phyloP scores from a whole-genome alignment of 1,140 invertebrate genomes.

The Drosophila teissieri region DNA sequence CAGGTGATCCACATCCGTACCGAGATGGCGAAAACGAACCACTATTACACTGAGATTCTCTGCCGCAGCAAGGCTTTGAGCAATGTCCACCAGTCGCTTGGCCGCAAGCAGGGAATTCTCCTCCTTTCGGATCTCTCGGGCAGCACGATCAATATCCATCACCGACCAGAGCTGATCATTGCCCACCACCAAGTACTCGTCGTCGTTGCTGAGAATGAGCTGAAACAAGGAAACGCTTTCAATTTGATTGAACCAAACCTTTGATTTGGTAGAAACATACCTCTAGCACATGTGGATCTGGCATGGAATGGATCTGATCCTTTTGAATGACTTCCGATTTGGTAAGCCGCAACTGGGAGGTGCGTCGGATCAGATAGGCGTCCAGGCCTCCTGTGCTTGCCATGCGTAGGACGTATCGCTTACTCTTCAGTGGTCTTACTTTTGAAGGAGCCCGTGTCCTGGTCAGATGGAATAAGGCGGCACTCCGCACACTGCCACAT shows the following conservation, averaged over 20 bases:
- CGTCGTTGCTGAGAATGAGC: conserved; percentile 90
- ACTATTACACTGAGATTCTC: conserved; percentile 92
- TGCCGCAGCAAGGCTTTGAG: conserved; percentile 92
- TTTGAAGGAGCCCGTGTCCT: conserved; percentile 86
- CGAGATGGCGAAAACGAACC: conserved; percentile 88
- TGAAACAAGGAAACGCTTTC: not conserved
- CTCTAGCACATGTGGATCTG: conserved; percentile 91
- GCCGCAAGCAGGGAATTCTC: conserved; percentile 91
- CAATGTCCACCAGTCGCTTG: conserved; percentile 92
- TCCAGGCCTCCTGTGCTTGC: conserved; percentile 90
- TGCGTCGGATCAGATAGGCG: conserved; percentile 87
- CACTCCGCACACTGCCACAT: conserved; percentile 89
- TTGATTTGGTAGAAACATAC: conserved; percentile 40
- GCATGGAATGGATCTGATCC: conserved; percentile 77
- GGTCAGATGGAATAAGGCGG: conserved; percentile 90
- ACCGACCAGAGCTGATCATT: conserved; percentile 92
- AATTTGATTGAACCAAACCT: too few species aligned
- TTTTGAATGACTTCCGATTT: conserved; percentile 11
- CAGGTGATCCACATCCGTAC: conserved; percentile 89
- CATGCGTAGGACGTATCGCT: conserved; percentile 88
- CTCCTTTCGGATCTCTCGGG: conserved; percentile 90
- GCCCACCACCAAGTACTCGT: conserved; percentile 92
- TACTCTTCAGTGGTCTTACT: conserved; percentile 79
- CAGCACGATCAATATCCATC: conserved; percentile 89
- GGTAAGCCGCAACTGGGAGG: conserved; percentile 58